Conservation (phyloP, 2,113 vertebrate genomes). For the Sarotherodon lohbergeri region DNA sequence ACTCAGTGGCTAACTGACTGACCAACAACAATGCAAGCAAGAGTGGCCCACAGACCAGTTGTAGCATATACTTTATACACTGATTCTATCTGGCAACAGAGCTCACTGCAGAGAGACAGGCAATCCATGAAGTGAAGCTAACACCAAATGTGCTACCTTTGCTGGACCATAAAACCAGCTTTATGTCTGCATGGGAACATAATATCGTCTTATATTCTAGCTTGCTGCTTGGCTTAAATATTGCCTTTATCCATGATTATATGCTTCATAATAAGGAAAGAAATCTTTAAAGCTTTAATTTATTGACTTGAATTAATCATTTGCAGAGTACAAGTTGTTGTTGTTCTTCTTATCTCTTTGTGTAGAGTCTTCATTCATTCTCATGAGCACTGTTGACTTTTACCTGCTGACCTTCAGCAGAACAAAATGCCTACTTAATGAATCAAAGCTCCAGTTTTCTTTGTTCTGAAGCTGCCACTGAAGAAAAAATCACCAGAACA, state of each 20-base stretch:
- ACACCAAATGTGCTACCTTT: no score
- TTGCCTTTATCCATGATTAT: neutral
- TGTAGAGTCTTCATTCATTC: neutral
- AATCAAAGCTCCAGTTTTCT: neutral
- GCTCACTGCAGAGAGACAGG: no score
- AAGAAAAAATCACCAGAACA: neutral
- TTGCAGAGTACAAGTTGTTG: neutral
- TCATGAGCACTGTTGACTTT: neutral
- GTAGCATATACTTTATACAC: no score
- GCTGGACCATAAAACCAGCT: no score
- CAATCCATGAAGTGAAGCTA: no score
- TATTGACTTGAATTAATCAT: neutral
- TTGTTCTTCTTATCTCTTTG: neutral
- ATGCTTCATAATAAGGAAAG: neutral
- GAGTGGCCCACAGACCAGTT: neutral
- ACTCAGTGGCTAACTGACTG: neutral
- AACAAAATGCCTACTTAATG: neutral
- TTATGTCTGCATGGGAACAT: no score
- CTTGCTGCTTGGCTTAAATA: neutral
- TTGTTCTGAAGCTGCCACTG: neutral
- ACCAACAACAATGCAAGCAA: neutral
- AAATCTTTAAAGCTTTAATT: neutral
- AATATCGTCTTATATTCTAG: neutral
- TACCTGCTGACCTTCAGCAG: neutral
- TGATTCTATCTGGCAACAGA: no score